phyloP scores from a whole-genome alignment of 2,888 invertebrate species.

The Meliscaeva auricollis region DNA sequence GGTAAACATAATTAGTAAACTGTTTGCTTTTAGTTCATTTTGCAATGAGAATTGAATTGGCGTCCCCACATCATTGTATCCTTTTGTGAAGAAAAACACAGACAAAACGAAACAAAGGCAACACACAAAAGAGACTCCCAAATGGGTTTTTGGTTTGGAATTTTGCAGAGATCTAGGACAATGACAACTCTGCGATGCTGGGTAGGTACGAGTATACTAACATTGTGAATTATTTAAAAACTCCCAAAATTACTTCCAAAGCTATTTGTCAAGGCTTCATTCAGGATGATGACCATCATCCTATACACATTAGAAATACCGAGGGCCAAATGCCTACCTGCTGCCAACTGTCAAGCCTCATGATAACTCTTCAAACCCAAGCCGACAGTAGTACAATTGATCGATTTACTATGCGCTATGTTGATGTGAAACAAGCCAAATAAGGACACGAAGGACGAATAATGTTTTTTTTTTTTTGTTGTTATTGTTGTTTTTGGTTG shows the following conservation, averaged over 20 bases:
- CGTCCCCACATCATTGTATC: slow-evolving; percentile 39
- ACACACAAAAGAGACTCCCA: slow-evolving; percentile 30
- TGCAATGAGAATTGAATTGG: slow-evolving; percentile 61
- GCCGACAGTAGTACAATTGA: slow-evolving; percentile 52
- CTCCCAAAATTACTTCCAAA: slow-evolving; percentile 65
- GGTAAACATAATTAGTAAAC: slow-evolving; percentile 74
- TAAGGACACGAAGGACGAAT: slow-evolving; percentile 51
- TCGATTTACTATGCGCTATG: slow-evolving; percentile 62
- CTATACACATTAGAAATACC: too few relatives aligned
- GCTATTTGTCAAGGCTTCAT: slow-evolving; percentile 60
- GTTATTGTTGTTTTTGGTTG: slow-evolving; percentile 7
- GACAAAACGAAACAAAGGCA: slow-evolving; percentile 45
- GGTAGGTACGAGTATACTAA: slow-evolving; percentile 5
- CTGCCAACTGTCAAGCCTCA: slow-evolving; percentile 41
- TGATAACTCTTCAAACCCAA: slow-evolving; percentile 27
- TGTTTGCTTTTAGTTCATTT: slow-evolving; percentile 65
- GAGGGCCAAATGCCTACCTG: not conserved
- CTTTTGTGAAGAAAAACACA: slow-evolving; percentile 42
- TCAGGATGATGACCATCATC: slow-evolving; percentile 29
- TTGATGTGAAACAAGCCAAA: slow-evolving; percentile 31
- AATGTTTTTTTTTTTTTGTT: slow-evolving; percentile 2
- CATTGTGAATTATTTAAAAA: slow-evolving; percentile 68
- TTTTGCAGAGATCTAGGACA: slow-evolving; percentile 59
- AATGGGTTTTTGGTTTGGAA: slow-evolving; percentile 29
- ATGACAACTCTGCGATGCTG: slow-evolving; percentile 5